phyloP scores from a whole-genome alignment of 2,888 invertebrate species.

The Thymelicus lineola region DNA sequence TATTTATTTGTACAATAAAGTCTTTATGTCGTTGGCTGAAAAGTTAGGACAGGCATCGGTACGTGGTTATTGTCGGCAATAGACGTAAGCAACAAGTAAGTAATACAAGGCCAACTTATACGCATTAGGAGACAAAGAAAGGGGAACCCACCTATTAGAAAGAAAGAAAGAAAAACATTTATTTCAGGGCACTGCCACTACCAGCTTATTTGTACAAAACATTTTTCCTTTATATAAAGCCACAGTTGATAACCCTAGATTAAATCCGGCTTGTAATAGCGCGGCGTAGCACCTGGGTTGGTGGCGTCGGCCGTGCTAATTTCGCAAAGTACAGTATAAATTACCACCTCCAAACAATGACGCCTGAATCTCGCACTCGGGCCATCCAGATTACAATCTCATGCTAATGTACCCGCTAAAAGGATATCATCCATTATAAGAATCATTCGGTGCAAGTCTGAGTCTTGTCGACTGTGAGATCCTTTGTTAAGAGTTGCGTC shows the following conservation, averaged over 20 bases:
- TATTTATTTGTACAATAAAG: too few species aligned
- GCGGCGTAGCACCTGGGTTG: conserved; percentile 69
- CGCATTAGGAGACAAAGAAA: too few species aligned
- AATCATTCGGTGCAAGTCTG: conserved; percentile 49
- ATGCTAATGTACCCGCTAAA: conserved; percentile 57
- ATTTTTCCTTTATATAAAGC: conserved; percentile 18
- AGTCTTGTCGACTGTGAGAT: conserved; percentile 38
- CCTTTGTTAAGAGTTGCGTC: conserved; percentile 3
- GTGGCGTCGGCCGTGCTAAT: conserved; percentile 64
- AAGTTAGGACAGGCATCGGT: too few species aligned
- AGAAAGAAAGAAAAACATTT: too few species aligned
- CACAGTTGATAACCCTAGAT: conserved; percentile 44
- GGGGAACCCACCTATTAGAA: too few species aligned
- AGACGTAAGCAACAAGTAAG: too few species aligned
- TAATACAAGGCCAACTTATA: too few species aligned
- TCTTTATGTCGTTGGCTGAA: too few species aligned
- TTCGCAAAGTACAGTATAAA: conserved; percentile 77
- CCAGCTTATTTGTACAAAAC: not conserved
- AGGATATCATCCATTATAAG: conserved; percentile 62
- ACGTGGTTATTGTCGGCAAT: too few species aligned
- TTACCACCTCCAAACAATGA: conserved; percentile 76
- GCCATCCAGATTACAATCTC: conserved; percentile 58
- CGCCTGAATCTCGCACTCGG: conserved; percentile 52
- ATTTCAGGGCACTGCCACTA: too few species aligned
- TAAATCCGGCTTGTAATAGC: conserved; percentile 73